Evolutionary conservation across 2,888 invertebrate species (phyloP).

Genomic region (Drosophila lacicola): DNA sequence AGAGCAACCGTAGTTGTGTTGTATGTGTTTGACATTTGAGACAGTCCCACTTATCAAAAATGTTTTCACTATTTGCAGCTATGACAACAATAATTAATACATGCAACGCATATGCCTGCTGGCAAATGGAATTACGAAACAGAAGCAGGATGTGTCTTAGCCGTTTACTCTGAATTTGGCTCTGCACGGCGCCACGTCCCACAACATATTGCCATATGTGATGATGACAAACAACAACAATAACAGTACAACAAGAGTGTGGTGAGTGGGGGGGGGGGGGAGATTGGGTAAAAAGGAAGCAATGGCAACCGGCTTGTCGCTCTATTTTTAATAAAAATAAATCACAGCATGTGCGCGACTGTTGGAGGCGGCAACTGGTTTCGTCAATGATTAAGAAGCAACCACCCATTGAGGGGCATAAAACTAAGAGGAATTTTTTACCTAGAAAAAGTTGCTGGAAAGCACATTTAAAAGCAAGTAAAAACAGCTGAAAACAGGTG

Average conservation of each 20-base stretch:
- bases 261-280: neutral
- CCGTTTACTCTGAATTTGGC: slow-evolving; percentile 14
- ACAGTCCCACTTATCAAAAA: slow-evolving; percentile 27
- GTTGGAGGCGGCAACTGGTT: slow-evolving; percentile 34
- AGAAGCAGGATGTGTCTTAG: slow-evolving; percentile 19
- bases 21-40: slow-evolving; percentile 3
- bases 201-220: slow-evolving; percentile 23
- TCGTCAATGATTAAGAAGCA: slow-evolving; percentile 33
- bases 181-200: slow-evolving; percentile 21
- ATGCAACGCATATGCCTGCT: slow-evolving; percentile 45
- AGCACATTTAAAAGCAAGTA: slow-evolving; percentile 3
- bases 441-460: slow-evolving; percentile 12
- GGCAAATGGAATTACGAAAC: slow-evolving; percentile 26
- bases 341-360: slow-evolving; percentile 55
- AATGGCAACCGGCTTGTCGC: slow-evolving; percentile 24
- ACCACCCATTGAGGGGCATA: neutral
- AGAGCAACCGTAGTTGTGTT: neutral
- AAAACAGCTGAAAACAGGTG: neutral
- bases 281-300: slow-evolving; percentile 17
- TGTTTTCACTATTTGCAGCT: slow-evolving; percentile 49
- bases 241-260: slow-evolving; percentile 15
- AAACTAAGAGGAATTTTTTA: neutral
- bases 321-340: slow-evolving; percentile 61
- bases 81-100: slow-evolving; percentile 67
- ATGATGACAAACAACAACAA: slow-evolving; percentile 33